These are phyloP conservation scores for Lepisosteus oculatus DNA, from an alignment of 2,113 vertebrate genomes.

Conservation along the genomic window DNA sequence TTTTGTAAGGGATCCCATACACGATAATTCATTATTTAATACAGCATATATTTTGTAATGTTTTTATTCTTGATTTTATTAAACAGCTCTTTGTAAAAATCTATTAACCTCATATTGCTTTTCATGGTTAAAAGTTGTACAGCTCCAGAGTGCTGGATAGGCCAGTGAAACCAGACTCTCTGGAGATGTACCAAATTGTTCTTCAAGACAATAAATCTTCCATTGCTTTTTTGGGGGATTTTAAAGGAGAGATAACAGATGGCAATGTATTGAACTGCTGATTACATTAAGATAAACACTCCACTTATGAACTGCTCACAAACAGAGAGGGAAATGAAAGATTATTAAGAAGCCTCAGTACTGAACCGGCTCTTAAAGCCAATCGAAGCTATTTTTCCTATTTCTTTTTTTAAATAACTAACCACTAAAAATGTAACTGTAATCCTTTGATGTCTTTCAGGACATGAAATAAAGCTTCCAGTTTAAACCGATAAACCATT, in stretches of 20 bases:
- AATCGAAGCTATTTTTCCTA: no score
- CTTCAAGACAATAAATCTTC: constrained; percentile 12
- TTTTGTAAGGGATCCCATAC: no score
- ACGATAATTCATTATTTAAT: no score
- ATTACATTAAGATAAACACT: constrained; percentile 27
- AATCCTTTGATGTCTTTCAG: no score
- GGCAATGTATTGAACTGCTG: constrained; percentile 19
- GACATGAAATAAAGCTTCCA: no score
- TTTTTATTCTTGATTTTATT: no score
- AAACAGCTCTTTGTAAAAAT: no score
- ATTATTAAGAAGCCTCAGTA: background rate
- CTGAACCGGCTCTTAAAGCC: no score
- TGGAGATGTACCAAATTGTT: constrained; percentile 7
- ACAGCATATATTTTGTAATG: no score
- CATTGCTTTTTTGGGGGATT: constrained; percentile 6
- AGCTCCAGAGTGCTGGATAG: background rate
- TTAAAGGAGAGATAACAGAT: constrained; percentile 17
- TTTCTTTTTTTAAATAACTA: no score
- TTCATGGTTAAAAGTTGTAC: background rate
- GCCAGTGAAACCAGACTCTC: background rate
- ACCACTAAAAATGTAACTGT: no score
- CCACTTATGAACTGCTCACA: constrained; percentile 12
- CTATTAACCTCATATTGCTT: background rate
- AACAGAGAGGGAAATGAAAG: constrained; percentile 1
- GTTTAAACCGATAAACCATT: no score